These are phyloP conservation scores for Microvelia longipes DNA, from an alignment of 1,140 invertebrate species.

Conservation along the genomic window DNA sequence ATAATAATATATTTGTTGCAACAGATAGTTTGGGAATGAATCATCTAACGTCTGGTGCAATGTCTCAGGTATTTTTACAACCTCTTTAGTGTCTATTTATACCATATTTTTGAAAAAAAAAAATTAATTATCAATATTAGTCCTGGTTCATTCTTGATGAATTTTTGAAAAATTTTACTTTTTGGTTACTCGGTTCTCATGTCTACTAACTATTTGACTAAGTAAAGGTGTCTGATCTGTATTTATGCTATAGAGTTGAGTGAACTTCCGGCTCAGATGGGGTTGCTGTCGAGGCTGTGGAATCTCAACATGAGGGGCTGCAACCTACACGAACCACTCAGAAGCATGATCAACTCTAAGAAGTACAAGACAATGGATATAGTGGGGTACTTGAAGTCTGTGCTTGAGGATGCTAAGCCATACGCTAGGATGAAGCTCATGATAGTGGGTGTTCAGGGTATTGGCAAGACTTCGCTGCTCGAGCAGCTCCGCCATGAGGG, in stretches of 20 bases:
- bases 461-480: slow-evolving; percentile 85
- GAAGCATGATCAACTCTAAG: slow-evolving; percentile 81
- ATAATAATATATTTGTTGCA: too few relatives aligned
- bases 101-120: too few relatives aligned
- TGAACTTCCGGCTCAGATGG: slow-evolving; percentile 86
- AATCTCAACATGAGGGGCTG: slow-evolving; percentile 88
- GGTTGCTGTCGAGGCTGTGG: slow-evolving; percentile 81
- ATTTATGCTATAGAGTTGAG: slow-evolving; percentile 61
- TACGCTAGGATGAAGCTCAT: slow-evolving; percentile 95
- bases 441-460: slow-evolving; percentile 88
- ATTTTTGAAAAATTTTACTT: too few relatives aligned
- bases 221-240: too few relatives aligned
- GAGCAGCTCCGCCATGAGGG: slow-evolving; percentile 77
- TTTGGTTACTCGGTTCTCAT: too few relatives aligned
- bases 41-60: too few relatives aligned
- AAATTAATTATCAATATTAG: too few relatives aligned
- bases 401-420: slow-evolving; percentile 76
- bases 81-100: too few relatives aligned
- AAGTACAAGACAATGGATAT: slow-evolving; percentile 94
- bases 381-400: slow-evolving; percentile 82
- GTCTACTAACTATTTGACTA: too few relatives aligned
- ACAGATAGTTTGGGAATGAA: too few relatives aligned
- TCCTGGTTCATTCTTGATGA: too few relatives aligned
- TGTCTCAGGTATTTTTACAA: too few relatives aligned
- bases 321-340: slow-evolving; percentile 70